phyloP scores from a whole-genome alignment of 2,113 vertebrate genomes.

The Nipponia nippon region DNA sequence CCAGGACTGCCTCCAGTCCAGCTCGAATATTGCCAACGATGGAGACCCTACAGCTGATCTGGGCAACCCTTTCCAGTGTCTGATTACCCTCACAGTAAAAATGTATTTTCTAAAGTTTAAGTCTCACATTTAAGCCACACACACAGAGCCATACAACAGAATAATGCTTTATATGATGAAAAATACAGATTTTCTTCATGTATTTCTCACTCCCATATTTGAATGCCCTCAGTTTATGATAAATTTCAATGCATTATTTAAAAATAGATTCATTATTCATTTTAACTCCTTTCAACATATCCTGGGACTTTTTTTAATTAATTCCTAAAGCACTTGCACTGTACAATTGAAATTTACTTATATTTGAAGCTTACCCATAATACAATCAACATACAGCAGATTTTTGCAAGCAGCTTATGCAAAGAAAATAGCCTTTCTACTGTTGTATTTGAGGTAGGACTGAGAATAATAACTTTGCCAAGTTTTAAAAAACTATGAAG shows the following conservation, averaged over 20 bases:
- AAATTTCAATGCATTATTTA: not conserved
- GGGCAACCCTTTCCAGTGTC: too few relatives aligned
- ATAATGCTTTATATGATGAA: not conserved
- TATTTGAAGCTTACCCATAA: not conserved
- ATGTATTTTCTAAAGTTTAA: not conserved
- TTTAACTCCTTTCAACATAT: not conserved
- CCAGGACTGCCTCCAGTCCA: not conserved
- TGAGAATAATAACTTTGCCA: not conserved
- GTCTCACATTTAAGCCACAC: not conserved
- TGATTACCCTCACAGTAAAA: not conserved
- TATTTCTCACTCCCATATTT: not conserved
- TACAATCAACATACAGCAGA: not conserved
- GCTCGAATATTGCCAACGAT: rapidly evolving
- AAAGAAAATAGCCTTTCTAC: not conserved
- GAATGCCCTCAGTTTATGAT: not conserved
- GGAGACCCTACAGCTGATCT: not conserved
- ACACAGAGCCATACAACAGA: not conserved
- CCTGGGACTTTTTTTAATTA: not conserved
- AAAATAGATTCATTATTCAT: not conserved
- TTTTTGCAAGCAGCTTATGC: not conserved
- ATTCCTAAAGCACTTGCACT: not conserved
- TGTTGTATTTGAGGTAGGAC: not conserved
- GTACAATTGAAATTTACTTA: not conserved
- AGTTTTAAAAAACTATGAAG: not conserved
- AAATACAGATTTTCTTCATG: not conserved